phyloP scores from a whole-genome alignment of 2,113 vertebrate species.

The Cariama cristata region DNA sequence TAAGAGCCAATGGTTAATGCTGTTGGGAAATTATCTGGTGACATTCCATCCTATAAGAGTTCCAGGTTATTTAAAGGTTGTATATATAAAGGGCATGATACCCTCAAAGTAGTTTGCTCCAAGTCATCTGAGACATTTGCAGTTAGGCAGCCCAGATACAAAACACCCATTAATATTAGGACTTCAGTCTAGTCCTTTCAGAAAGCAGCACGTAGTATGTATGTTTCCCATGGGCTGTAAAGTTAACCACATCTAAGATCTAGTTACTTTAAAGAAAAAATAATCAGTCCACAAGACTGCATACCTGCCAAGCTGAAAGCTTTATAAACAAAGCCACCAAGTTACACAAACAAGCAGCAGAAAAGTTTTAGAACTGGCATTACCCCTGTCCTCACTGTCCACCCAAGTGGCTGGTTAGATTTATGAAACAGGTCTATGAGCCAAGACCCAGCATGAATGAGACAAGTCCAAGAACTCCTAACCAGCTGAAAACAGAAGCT shows the following conservation, averaged over 20 bases:
- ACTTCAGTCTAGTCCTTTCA: neutral
- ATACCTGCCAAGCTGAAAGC: neutral
- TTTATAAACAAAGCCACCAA: slow-evolving; percentile 15
- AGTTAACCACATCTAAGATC: neutral
- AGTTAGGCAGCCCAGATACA: slow-evolving; percentile 5
- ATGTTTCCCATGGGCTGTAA: neutral
- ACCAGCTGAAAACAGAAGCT: neutral
- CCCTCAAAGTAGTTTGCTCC: slow-evolving; percentile 13
- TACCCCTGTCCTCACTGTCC: neutral
- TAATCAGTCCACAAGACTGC: neutral
- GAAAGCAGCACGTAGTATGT: neutral
- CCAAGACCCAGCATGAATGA: slow-evolving; percentile 10
- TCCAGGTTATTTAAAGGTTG: slow-evolving; percentile 54
- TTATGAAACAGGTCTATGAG: neutral
- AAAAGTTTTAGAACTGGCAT: neutral
- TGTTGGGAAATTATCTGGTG: neutral
- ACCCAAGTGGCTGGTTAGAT: neutral
- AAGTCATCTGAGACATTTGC: slow-evolving; percentile 8
- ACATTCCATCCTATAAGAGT: slow-evolving; percentile 1
- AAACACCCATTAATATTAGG: neutral
- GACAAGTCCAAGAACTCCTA: neutral
- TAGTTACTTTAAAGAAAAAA: neutral
- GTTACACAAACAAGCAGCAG: neutral
- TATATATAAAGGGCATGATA: slow-evolving; percentile 25
- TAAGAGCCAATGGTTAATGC: neutral